These are phyloP conservation scores for Gambelia wislizenii DNA, from an alignment of 2,797 vertebrate genomes.

Conservation along the genomic window DNA sequence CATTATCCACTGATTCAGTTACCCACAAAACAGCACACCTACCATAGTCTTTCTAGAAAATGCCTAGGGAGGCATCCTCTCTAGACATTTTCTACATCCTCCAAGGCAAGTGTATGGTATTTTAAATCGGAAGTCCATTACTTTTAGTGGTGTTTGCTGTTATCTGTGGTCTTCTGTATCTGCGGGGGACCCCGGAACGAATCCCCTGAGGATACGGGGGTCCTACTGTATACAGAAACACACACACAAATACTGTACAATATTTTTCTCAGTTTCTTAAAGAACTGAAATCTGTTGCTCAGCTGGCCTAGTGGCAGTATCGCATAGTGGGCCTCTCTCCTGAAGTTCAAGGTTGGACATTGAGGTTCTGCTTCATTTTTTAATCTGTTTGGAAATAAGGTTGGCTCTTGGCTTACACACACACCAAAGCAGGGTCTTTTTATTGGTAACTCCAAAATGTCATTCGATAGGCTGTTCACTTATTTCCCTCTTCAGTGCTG, in stretches of 20 bases:
- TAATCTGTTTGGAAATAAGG: neutral
- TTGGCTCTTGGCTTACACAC: neutral
- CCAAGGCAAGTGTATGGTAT: too few species aligned
- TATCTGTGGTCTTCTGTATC: too few species aligned
- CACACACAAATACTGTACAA: neutral
- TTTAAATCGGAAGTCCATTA: too few species aligned
- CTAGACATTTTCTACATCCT: too few species aligned
- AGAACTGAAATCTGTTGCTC: neutral
- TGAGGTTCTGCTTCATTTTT: neutral
- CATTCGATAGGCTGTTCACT: neutral
- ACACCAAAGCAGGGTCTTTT: neutral
- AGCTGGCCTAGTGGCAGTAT: neutral
- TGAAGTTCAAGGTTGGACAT: neutral
- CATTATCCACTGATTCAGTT: too few species aligned
- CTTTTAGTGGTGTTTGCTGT: too few species aligned
- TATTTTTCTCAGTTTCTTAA: neutral
- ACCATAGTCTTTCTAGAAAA: too few species aligned
- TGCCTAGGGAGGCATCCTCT: too few species aligned
- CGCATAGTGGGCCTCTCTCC: neutral
- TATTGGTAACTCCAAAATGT: neutral
- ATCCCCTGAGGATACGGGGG: too few species aligned
- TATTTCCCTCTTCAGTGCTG: neutral
- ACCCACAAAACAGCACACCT: too few species aligned
- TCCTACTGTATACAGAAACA: too few species aligned
- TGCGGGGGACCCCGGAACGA: too few species aligned